phyloP scores from a whole-genome alignment of 2,113 vertebrate species.

The Protobothrops mucrosquamatus region DNA sequence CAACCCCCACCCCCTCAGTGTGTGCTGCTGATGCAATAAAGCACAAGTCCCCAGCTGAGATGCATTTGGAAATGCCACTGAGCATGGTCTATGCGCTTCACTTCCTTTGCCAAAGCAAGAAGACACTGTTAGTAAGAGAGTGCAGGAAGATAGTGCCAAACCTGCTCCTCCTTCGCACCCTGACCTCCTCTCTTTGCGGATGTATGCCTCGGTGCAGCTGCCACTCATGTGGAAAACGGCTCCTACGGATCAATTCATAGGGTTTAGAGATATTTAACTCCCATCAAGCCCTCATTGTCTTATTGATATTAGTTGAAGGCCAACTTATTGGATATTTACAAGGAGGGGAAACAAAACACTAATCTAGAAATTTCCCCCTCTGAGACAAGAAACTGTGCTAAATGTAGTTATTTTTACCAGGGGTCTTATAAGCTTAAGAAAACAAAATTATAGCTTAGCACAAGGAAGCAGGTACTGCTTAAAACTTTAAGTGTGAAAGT shows the following conservation, averaged over 20 bases:
- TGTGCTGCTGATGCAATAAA: constrained; percentile 80
- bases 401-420: constrained; percentile 60
- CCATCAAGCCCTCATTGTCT: constrained; percentile 65
- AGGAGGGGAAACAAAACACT: constrained; percentile 26
- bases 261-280: constrained; percentile 77
- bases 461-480: constrained; percentile 28
- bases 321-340: constrained; percentile 56
- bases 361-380: constrained; percentile 57
- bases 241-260: constrained; percentile 73
- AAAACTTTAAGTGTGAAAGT: constrained; percentile 27
- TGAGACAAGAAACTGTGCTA: constrained; percentile 46
- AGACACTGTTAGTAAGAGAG: constrained; percentile 76
- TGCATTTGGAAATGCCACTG: constrained; percentile 93
- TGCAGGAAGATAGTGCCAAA: constrained; percentile 74
- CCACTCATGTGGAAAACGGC: constrained; percentile 76
- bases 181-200: constrained; percentile 73
- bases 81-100: constrained; percentile 88
- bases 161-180: constrained; percentile 69
- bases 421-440: constrained; percentile 67
- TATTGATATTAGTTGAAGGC: constrained; percentile 67
- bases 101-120: constrained; percentile 78
- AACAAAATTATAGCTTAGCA: constrained; percentile 61
- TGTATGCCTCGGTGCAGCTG: constrained; percentile 69
- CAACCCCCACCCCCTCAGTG: constrained; percentile 53
- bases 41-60: constrained; percentile 84